Percentiles rank a stretch among this genome's conserved stretches.
Conservation (phyloP, 2,888 invertebrate species). For the Epinotia brunnichana region DNA sequence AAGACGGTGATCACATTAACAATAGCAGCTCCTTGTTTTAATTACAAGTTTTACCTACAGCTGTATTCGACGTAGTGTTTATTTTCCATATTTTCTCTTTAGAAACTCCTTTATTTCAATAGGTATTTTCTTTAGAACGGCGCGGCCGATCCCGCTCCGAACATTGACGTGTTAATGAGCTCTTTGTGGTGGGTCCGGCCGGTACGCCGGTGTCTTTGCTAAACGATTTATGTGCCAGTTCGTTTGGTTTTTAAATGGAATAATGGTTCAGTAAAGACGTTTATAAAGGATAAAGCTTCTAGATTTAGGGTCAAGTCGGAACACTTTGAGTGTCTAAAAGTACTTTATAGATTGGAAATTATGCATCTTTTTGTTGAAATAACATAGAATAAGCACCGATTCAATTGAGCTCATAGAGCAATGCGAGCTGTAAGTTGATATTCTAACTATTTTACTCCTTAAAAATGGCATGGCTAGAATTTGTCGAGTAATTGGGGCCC, state of each 20-base stretch:
- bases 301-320: background rate
- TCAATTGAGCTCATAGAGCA: too few species aligned
- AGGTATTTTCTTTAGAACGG: constrained; percentile 21
- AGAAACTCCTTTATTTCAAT: constrained; percentile 23
- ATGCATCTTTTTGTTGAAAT: background rate
- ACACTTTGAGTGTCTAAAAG: background rate
- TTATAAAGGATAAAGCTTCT: constrained; percentile 18
- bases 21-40: constrained; percentile 6
- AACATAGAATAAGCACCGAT: too few species aligned
- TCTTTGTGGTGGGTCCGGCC: constrained; percentile 35
- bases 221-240: constrained; percentile 41
- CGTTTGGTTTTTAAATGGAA: constrained; percentile 28
- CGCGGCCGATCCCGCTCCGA: constrained; percentile 22
- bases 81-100: constrained; percentile 28
- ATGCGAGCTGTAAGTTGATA: too few species aligned
- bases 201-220: constrained; percentile 26
- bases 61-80: constrained; percentile 9
- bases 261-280: constrained; percentile 24
- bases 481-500: too few species aligned
- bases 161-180: constrained; percentile 42
- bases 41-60: background rate
- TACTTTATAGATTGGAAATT: background rate
- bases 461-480: too few species aligned
- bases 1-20: constrained; percentile 9
- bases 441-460: too few species aligned